A percentile compares a stretch with the other conserved stretches of the same genome.
These are phyloP conservation scores for Acanthopagrus latus DNA, from an alignment of 2,797 vertebrate species.

Conservation along the genomic window DNA sequence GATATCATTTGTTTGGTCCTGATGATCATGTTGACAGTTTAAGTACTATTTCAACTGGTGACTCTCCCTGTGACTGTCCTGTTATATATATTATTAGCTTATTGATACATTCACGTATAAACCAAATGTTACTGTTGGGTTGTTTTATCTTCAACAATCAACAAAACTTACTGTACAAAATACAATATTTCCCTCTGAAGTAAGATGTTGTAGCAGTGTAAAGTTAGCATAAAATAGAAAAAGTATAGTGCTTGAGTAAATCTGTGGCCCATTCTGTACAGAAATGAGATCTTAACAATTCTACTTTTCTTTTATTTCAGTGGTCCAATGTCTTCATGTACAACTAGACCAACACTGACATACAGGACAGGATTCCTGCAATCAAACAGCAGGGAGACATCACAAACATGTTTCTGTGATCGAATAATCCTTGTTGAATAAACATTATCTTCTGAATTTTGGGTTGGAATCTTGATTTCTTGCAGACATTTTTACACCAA, in stretches of 20 bases:
- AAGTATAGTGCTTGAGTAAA: background rate
- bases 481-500: slow-evolving; percentile 1
- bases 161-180: background rate
- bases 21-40: too few species aligned
- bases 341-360: slow-evolving; percentile 25
- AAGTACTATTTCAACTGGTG: too few species aligned
- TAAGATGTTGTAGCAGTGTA: background rate
- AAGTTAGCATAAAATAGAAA: background rate
- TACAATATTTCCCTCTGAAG: background rate
- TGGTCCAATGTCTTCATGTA: slow-evolving; percentile 22
- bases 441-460: background rate
- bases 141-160: background rate
- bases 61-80: too few species aligned
- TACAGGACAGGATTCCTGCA: slow-evolving; percentile 9
- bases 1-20: too few species aligned
- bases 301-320: slow-evolving; percentile 43
- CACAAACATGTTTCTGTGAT: slow-evolving; percentile 14
- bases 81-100: background rate
- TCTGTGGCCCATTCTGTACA: background rate
- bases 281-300: background rate
- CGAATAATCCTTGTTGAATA: slow-evolving; percentile 1
- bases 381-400: background rate
- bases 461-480: background rate
- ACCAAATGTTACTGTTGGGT: background rate
- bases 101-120: background rate